A percentile compares a stretch with the other conserved stretches of the same genome.
These are phyloP conservation scores for Drosophila nr. fundita DNA, from an alignment of 2,888 invertebrate species.

Conservation along the genomic window DNA sequence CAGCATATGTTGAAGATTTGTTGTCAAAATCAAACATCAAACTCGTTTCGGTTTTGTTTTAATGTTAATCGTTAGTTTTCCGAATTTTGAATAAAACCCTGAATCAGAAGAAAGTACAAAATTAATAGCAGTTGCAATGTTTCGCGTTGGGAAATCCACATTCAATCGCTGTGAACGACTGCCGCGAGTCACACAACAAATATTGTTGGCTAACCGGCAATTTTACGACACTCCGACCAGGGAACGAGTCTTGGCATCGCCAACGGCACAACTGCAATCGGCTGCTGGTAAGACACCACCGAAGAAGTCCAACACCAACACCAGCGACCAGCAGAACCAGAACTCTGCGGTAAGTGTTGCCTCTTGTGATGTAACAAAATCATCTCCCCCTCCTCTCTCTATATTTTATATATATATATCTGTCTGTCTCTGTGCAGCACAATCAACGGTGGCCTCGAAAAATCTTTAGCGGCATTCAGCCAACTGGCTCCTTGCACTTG, in stretches of 20 bases:
- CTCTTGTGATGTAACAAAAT: constrained; percentile 46
- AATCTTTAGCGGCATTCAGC: constrained; percentile 97
- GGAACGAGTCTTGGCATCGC: constrained; percentile 6
- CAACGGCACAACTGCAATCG: neutral
- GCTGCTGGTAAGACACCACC: neutral
- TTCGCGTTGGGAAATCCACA: constrained; percentile 36
- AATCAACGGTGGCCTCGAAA: constrained; percentile 86
- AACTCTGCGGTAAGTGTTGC: constrained; percentile 9
- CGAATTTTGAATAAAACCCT: constrained; percentile 4
- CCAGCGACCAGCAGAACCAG: constrained; percentile 10
- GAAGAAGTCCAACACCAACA: constrained; percentile 16
- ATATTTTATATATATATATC: neutral
- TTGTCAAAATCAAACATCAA: constrained; percentile 39
- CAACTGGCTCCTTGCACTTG: constrained; percentile 96
- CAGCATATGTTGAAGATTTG: constrained; percentile 32
- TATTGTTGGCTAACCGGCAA: constrained; percentile 38
- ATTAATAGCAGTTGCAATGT: constrained; percentile 45
- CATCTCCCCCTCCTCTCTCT: neutral
- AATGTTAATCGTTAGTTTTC: constrained; percentile 3
- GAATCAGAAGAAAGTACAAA: constrained; percentile 19
- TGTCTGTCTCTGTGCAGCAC: constrained; percentile 16
- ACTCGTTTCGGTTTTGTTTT: constrained; percentile 18
- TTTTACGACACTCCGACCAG: neutral
- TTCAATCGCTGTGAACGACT: neutral
- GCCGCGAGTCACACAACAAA: constrained; percentile 1